Conservation (phyloP, 2,888 invertebrate genomes). For the Netelia virgata region DNA sequence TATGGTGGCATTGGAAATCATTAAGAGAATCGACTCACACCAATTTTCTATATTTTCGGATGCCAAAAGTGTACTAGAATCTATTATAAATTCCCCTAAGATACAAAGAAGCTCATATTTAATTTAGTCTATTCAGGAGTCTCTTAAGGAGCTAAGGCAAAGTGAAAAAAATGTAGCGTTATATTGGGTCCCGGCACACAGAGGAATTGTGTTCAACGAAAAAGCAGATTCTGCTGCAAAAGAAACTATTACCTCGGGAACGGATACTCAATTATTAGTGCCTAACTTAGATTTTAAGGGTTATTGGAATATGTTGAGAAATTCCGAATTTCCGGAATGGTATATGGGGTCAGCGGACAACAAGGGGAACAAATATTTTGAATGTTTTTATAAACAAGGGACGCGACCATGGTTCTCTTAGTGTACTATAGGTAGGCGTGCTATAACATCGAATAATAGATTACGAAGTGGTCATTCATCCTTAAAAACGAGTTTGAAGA, state of each 20-base stretch:
- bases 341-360: neutral
- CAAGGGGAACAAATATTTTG: neutral
- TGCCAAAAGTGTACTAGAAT: no score
- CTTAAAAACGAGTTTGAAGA: conserved; percentile 1
- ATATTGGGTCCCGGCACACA: conserved; percentile 22
- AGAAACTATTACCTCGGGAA: neutral
- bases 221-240: conserved; percentile 17
- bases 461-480: conserved; percentile 1
- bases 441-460: neutral
- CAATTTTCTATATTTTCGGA: no score
- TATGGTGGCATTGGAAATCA: no score
- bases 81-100: no score
- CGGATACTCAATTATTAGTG: neutral
- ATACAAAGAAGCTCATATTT: no score
- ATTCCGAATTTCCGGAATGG: conserved; percentile 17
- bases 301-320: neutral
- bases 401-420: neutral
- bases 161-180: neutral
- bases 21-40: no score
- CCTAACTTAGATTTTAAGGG: conserved; percentile 7
- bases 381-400: neutral
- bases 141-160: neutral
- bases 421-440: neutral
- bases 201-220: conserved; percentile 11
- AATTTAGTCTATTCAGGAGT: no score